Evolutionary conservation across 2,797 vertebrate genomes (phyloP).

Genomic region (Aulostomus chinensis): DNA sequence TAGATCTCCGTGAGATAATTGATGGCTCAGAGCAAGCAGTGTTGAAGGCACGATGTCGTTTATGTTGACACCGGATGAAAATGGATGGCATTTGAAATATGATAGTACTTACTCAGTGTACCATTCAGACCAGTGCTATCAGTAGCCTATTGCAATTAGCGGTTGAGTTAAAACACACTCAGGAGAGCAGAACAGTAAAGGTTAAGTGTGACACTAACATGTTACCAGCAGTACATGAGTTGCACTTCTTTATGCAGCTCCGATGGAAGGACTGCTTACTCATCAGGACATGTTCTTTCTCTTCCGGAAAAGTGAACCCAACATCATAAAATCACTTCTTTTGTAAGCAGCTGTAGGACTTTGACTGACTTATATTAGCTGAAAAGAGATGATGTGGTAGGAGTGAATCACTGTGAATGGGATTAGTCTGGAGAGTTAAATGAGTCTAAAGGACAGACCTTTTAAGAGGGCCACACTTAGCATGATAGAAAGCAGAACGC

Average conservation of each 20-base stretch:
- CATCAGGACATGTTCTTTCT: too few relatives aligned
- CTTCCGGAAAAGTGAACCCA: too few relatives aligned
- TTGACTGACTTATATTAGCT: conserved; percentile 6
- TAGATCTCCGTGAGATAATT: conserved; percentile 29
- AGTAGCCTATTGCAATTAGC: background rate
- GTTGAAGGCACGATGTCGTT: conserved; percentile 27
- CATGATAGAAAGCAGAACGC: conserved; percentile 40
- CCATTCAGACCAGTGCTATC: conserved; percentile 3
- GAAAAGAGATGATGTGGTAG: conserved; percentile 23
- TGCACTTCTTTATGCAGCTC: conserved; percentile 1
- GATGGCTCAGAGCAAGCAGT: conserved; percentile 23
- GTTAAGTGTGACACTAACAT: too few relatives aligned
- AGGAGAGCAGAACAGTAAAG: background rate
- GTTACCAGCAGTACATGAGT: too few relatives aligned
- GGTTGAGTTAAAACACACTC: background rate
- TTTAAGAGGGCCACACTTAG: conserved; percentile 38
- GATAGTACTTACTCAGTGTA: conserved; percentile 3
- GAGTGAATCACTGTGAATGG: conserved; percentile 27
- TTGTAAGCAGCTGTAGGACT: conserved; percentile 2
- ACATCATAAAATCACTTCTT: too few relatives aligned
- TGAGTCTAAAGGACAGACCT: conserved; percentile 44
- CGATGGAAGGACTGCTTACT: background rate
- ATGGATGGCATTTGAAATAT: conserved; percentile 12
- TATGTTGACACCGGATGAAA: conserved; percentile 33
- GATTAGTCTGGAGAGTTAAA: conserved; percentile 45